phyloP scores from a whole-genome alignment of 2,888 invertebrate genomes.

The Tortricodes alternella region DNA sequence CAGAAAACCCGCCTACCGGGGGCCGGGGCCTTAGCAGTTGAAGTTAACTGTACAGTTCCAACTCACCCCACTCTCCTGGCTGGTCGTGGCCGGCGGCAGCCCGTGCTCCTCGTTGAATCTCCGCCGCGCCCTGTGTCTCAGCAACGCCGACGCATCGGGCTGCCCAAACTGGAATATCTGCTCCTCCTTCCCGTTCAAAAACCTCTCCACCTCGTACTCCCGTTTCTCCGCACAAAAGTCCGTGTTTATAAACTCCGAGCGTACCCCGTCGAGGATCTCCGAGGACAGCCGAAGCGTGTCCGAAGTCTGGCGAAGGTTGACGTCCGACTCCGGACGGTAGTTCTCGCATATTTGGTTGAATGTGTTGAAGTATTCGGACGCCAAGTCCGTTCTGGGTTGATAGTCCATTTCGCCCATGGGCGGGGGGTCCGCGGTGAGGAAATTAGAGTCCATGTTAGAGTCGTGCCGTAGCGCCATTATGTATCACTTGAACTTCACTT shows the following conservation, averaged over 20 bases:
- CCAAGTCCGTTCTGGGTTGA: conserved; percentile 65
- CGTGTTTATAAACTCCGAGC: conserved; percentile 49
- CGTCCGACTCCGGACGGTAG: conserved; percentile 63
- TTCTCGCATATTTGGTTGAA: conserved; percentile 76
- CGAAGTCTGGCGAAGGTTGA: conserved; percentile 67
- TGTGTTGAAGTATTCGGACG: conserved; percentile 74
- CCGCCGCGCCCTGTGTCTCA: conserved; percentile 73
- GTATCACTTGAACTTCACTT: conserved; percentile 62
- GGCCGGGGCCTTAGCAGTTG: no score
- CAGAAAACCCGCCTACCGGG: no score
- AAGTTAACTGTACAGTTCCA: neutral
- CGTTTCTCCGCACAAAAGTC: conserved; percentile 35
- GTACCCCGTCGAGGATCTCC: conserved; percentile 66
- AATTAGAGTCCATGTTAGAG: conserved; percentile 69
- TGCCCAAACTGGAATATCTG: conserved; percentile 83
- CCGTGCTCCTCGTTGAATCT: conserved; percentile 73
- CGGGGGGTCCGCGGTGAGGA: conserved; percentile 83
- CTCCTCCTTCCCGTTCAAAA: conserved; percentile 61
- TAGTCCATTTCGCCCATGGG: conserved; percentile 70
- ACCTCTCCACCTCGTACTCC: conserved; percentile 70
- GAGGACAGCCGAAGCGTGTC: conserved; percentile 67
- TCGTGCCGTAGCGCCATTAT: conserved; percentile 68
- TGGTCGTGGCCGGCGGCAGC: conserved; percentile 66
- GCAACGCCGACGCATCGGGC: conserved; percentile 81
- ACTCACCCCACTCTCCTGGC: conserved; percentile 82